Evolutionary conservation across 2,888 invertebrate species (phyloP), one percentile per base, ranked within the genome.

Genomic region (Dolomedes plantarius): DNA sequence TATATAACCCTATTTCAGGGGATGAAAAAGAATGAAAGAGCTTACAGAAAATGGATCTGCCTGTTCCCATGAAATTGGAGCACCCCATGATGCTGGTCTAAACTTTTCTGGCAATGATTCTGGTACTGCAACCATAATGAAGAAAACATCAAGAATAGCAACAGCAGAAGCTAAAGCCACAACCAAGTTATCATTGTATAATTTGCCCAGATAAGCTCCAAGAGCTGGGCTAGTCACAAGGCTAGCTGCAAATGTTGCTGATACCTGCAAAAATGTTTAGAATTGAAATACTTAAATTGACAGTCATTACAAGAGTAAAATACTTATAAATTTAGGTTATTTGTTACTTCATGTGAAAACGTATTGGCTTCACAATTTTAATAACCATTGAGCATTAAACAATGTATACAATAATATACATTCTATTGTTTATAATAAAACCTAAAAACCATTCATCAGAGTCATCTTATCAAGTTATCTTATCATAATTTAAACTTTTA

Each of bases 241-340:
- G 91, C 98, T 98, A 88, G 99, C 99, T 19, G 99, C 99, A 93
- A 99, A 99, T 80, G 99, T 99, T 32, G 99, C 99, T 29, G 98
- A 98, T n/a, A 95, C 95, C 91, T 93, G 89, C 6, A 83, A 75
- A 32, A 80, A 36, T n/a, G n/a, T n/a, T n/a, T n/a, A n/a, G n/a
- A n/a, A n/a, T n/a, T n/a, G n/a, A n/a, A n/a, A n/a, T n/a, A n/a
- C n/a, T n/a, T n/a, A n/a, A n/a, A n/a, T n/a, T n/a, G n/a, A n/a
- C n/a, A n/a, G n/a, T n/a, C n/a, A n/a, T n/a, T n/a, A n/a, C n/a
- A n/a, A 23, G 1, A n/a, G 23, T 68, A 1, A 29, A 6, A 29
- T 16, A 29, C 65, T 65, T 7, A 65, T 5, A 13, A 3, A 27
- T 28, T 65, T 2, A 11, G 13, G 65, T 0, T 27, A 28, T 65